These are phyloP conservation scores for Luperina nickerlii DNA, from an alignment of 2,888 invertebrate species.

Conservation along the genomic window DNA sequence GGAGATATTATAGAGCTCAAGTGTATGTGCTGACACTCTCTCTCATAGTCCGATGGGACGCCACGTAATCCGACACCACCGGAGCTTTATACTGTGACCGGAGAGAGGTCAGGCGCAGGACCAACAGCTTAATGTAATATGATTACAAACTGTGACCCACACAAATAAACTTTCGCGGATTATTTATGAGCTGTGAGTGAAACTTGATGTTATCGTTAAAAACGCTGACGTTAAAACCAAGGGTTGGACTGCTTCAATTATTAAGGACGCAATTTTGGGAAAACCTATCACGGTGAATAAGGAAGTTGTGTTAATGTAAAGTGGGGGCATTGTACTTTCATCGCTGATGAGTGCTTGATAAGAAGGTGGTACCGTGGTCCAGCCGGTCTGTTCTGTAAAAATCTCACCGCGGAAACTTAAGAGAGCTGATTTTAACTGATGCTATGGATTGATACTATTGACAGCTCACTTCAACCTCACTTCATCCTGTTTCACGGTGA, in stretches of 20 bases:
- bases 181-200: constrained; percentile 68
- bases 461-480: neutral
- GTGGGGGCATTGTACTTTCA: constrained; percentile 21
- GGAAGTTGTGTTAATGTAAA: constrained; percentile 48
- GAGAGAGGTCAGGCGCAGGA: neutral
- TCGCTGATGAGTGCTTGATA: neutral
- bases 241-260: constrained; percentile 53
- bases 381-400: neutral
- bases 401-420: neutral
- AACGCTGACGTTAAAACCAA: constrained; percentile 58
- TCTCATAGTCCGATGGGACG: neutral
- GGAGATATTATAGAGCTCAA: neutral
- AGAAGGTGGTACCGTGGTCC: neutral
- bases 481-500: neutral
- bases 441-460: neutral
- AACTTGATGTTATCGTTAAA: constrained; percentile 70
- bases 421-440: neutral
- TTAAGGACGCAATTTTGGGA: constrained; percentile 55
- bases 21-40: neutral
- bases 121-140: neutral
- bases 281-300: constrained; percentile 61
- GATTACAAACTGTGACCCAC: constrained; percentile 23
- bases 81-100: too few relatives aligned
- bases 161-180: constrained; percentile 39
- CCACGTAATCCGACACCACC: neutral